Conservation (phyloP, 2,113 vertebrate genomes). For the Corythoichthys haematopterus region DNA sequence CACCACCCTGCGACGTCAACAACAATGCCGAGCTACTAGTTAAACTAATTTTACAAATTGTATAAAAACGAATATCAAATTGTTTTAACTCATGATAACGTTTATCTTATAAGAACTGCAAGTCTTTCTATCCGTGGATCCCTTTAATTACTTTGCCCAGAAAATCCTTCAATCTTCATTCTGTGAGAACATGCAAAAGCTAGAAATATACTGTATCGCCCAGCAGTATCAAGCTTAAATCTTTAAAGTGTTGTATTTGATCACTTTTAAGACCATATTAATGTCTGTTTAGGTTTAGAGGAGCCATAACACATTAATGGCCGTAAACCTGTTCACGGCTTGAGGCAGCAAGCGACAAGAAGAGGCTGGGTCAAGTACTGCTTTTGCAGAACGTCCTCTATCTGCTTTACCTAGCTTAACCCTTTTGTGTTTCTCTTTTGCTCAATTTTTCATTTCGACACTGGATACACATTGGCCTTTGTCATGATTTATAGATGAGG, state of each 20-base stretch:
- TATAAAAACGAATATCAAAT: too few relatives aligned
- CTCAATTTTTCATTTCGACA: neutral
- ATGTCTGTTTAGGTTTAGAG: slow-evolving; percentile 14
- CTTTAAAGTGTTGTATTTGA: neutral
- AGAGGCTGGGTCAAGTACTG: neutral
- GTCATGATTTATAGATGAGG: slow-evolving; percentile 3
- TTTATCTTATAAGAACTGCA: too few relatives aligned
- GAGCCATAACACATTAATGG: neutral
- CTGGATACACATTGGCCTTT: neutral
- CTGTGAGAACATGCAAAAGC: neutral
- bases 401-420: neutral
- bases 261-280: neutral
- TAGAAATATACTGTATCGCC: neutral
- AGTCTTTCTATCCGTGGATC: too few relatives aligned
- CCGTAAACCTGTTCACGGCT: neutral
- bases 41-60: too few relatives aligned
- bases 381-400: neutral
- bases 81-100: too few relatives aligned
- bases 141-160: neutral
- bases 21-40: too few relatives aligned
- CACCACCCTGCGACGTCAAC: too few relatives aligned
- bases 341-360: neutral
- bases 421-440: neutral
- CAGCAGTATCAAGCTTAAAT: neutral
- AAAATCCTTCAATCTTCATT: neutral